Evolutionary conservation across 2,888 invertebrate genomes (phyloP).

Genomic region (Frankliniella intonsa): DNA sequence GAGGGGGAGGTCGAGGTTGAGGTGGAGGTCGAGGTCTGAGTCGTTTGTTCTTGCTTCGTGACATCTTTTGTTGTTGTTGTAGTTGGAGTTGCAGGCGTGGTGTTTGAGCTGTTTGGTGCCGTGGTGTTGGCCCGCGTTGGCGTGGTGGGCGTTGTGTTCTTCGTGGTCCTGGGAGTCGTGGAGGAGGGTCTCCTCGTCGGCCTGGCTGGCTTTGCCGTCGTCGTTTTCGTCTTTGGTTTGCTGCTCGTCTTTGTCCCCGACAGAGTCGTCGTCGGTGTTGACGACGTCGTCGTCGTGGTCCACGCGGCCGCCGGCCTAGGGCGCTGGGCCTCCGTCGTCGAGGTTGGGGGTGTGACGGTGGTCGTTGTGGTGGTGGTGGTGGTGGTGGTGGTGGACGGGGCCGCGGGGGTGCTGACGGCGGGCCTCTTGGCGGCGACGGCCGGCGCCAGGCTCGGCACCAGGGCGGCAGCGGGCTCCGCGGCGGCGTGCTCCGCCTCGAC

Average conservation of each 20-base stretch:
- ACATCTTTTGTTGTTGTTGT: too few relatives aligned
- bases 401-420: slow-evolving; percentile 28
- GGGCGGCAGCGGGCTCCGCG: background rate
- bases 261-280: slow-evolving; percentile 27
- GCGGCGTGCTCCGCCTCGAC: background rate
- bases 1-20: slow-evolving; percentile 34
- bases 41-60: background rate
- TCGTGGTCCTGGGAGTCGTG: background rate
- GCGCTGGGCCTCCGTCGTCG: slow-evolving; percentile 28
- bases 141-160: background rate
- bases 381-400: slow-evolving; percentile 27
- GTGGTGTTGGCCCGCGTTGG: background rate
- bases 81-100: too few relatives aligned
- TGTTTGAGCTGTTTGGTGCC: background rate
- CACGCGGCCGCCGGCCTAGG: slow-evolving; percentile 34
- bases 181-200: background rate
- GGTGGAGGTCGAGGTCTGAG: background rate
- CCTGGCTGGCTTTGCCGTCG: background rate
- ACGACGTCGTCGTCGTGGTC: slow-evolving; percentile 34
- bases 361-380: slow-evolving; percentile 28
- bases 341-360: slow-evolving; percentile 4
- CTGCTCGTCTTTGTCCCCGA: slow-evolving; percentile 25
- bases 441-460: background rate
- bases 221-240: background rate
- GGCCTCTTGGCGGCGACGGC: slow-evolving; percentile 28